These are phyloP conservation scores for Arbacia lixula DNA, from an alignment of 53 echinoderm and acorn worm species.

Conservation along the genomic window DNA sequence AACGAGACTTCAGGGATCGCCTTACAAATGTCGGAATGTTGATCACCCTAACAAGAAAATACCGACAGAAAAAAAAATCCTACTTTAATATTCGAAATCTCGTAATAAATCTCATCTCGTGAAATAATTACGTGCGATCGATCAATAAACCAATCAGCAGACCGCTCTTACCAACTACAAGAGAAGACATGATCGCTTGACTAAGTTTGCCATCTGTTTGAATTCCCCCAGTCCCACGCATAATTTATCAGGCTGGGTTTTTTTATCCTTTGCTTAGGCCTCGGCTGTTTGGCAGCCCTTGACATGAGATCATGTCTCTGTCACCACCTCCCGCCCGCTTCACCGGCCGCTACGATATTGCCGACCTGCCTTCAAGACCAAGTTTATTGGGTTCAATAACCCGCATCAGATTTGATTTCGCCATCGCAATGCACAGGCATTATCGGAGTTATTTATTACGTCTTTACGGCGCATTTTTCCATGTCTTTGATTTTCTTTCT, in stretches of 20 bases:
- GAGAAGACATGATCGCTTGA: background rate
- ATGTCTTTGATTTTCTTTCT: background rate
- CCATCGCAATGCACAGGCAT: conserved; percentile 18
- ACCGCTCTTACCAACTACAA: background rate
- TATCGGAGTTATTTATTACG: conserved; percentile 16
- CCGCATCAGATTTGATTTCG: conserved; percentile 17
- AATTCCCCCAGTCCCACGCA: conserved; percentile 45
- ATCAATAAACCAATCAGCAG: conserved; percentile 43
- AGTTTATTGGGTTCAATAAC: conserved; percentile 45
- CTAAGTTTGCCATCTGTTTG: conserved; percentile 39
- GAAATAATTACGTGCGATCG: conserved; percentile 25
- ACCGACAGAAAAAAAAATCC: too few species aligned
- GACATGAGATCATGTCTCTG: conserved; percentile 12
- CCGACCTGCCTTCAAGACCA: conserved; percentile 36
- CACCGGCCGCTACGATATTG: conserved; percentile 1
- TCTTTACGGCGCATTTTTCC: background rate
- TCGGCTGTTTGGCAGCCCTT: background rate
- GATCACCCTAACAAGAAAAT: too few species aligned
- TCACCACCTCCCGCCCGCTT: conserved; percentile 44
- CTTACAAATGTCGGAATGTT: too few species aligned
- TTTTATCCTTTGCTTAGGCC: background rate
- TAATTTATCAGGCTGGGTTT: conserved; percentile 41
- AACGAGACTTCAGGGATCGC: too few species aligned
- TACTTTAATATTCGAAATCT: too few species aligned
- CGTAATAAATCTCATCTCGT: conserved; percentile 26